These are phyloP conservation scores for Leptodactylus fuscus DNA, from an alignment of 2,113 vertebrate species.

Conservation along the genomic window DNA sequence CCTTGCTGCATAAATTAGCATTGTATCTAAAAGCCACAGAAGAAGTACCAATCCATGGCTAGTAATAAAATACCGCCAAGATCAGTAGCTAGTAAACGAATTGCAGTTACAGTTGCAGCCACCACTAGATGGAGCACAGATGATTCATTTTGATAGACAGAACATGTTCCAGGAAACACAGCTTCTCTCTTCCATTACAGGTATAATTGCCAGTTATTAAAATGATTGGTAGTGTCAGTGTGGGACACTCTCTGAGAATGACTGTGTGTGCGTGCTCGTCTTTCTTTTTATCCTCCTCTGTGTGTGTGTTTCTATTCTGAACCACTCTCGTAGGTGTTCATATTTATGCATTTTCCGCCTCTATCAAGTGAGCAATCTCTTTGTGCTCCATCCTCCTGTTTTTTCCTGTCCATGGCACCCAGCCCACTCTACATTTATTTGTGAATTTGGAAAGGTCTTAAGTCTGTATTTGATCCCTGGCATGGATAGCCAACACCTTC, in stretches of 20 bases:
- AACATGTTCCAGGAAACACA: not conserved
- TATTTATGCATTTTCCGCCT: constrained; percentile 24
- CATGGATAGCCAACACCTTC: not conserved
- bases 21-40: too few species aligned
- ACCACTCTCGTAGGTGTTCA: constrained; percentile 30
- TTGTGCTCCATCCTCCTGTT: not conserved
- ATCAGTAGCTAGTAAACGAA: not conserved
- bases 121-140: not conserved
- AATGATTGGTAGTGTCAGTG: constrained; percentile 36
- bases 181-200: not conserved
- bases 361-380: constrained; percentile 24
- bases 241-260: not conserved
- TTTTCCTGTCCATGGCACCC: constrained; percentile 11
- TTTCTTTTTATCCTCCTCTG: constrained; percentile 31
- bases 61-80: not conserved
- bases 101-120: too few species aligned
- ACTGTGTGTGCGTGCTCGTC: constrained; percentile 1
- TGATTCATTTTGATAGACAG: not conserved
- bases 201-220: constrained; percentile 23
- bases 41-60: not conserved
- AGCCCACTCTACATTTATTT: not conserved
- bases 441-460: not conserved
- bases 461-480: not conserved
- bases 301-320: constrained; percentile 31
- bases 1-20: too few species aligned